phyloP scores from a whole-genome alignment of 2,113 vertebrate genomes.

The Aramus guarauna region DNA sequence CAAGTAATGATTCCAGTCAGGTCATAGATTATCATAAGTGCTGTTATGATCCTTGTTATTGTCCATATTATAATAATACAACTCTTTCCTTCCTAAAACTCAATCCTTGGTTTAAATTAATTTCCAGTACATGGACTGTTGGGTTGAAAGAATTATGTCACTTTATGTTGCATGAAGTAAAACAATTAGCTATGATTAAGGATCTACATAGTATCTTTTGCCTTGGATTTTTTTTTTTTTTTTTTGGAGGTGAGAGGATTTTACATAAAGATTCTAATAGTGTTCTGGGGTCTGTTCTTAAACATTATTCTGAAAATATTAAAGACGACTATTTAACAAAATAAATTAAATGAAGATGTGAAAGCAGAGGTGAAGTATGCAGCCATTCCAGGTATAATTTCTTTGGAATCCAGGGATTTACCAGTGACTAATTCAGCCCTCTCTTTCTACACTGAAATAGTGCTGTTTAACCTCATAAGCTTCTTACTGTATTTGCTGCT shows the following conservation, averaged over 20 bases:
- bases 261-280: not conserved
- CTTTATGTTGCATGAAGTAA: not conserved
- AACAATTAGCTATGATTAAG: not conserved
- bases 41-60: not conserved
- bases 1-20: not conserved
- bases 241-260: not conserved
- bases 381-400: not conserved
- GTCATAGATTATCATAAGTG: not conserved
- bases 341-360: not conserved
- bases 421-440: not conserved
- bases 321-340: not conserved
- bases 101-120: not conserved
- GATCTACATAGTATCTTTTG: not conserved
- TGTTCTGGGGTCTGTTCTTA: not conserved
- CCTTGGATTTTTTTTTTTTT: not conserved
- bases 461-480: not conserved
- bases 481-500: not conserved
- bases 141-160: not conserved
- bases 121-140: not conserved
- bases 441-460: not conserved
- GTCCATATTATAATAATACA: not conserved
- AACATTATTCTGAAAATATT: not conserved
- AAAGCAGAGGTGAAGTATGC: not conserved
- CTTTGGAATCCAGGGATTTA: not conserved
- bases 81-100: not conserved